Conservation (phyloP, 2,888 invertebrate species). For the Mythimna vitellina region DNA sequence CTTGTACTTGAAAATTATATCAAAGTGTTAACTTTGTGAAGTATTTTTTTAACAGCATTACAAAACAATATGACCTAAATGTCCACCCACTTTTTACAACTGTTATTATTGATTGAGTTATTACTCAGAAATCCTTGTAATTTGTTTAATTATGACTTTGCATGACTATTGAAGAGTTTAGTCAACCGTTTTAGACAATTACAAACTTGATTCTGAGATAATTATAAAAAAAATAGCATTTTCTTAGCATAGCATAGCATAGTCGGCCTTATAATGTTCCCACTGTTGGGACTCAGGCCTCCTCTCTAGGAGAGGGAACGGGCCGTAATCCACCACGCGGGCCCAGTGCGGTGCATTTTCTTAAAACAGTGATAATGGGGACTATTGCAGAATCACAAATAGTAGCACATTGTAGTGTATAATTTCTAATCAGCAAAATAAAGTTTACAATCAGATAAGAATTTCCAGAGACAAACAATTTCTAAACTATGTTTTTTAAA, state of each 20-base stretch:
- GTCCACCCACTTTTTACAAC: constrained; percentile 73
- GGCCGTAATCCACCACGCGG: too few species aligned
- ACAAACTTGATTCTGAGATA: background rate
- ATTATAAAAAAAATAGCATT: too few species aligned
- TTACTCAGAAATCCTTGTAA: constrained; percentile 31
- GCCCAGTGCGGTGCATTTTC: too few species aligned
- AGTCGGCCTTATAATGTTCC: too few species aligned
- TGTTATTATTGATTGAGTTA: constrained; percentile 32
- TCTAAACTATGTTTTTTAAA: background rate
- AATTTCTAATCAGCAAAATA: background rate
- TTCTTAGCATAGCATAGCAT: too few species aligned
- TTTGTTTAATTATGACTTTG: background rate
- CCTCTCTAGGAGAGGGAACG: too few species aligned
- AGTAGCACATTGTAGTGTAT: background rate
- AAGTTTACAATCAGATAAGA: background rate
- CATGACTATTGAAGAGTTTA: background rate
- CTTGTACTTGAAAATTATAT: background rate
- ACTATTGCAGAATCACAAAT: too few species aligned
- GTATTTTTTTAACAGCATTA: constrained; percentile 13
- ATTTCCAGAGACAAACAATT: background rate
- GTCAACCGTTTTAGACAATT: background rate
- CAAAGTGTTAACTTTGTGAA: constrained; percentile 6
- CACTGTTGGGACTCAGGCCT: too few species aligned
- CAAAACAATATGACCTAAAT: constrained; percentile 53
- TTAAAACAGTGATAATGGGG: too few species aligned